These are phyloP conservation scores for Macquaria ambigua DNA, from an alignment of 2,113 vertebrate species.

Conservation along the genomic window DNA sequence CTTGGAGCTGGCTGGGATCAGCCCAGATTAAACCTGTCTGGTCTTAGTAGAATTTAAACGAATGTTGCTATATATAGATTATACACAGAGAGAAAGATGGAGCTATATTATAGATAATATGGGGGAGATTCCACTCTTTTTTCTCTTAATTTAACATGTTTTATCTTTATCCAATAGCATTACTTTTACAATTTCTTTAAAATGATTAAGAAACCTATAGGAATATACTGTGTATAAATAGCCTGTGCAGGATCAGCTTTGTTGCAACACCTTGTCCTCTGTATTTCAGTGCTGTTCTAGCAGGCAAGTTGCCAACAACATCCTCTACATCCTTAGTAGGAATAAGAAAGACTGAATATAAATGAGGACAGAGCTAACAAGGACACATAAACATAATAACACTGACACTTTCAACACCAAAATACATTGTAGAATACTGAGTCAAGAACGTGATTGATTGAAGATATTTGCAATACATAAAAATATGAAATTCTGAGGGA, in stretches of 20 bases:
- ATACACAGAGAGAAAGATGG: not conserved
- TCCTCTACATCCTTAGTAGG: conserved; percentile 2
- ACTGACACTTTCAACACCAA: not conserved
- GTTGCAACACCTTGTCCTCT: conserved; percentile 1
- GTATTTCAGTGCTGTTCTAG: not conserved
- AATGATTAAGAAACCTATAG: not conserved
- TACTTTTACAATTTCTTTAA: not conserved
- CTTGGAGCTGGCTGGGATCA: conserved; percentile 56
- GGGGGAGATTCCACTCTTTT: not conserved
- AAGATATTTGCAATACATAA: too few relatives aligned
- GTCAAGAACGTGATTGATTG: not conserved
- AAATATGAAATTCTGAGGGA: not conserved
- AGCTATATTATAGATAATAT: not conserved
- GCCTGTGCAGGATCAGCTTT: not conserved
- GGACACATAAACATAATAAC: not conserved
- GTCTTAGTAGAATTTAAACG: conserved; percentile 45
- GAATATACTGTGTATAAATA: too few relatives aligned
- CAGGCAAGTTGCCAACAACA: conserved; percentile 25
- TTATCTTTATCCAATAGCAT: not conserved
- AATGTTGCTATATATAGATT: conserved; percentile 57
- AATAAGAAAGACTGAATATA: conserved; percentile 12
- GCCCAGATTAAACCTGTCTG: conserved; percentile 58
- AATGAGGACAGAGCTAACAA: conserved; percentile 13
- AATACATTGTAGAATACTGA: not conserved
- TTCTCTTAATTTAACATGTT: not conserved